Evolutionary conservation across 2,113 vertebrate genomes (phyloP).

Genomic region (Sitta europaea): DNA sequence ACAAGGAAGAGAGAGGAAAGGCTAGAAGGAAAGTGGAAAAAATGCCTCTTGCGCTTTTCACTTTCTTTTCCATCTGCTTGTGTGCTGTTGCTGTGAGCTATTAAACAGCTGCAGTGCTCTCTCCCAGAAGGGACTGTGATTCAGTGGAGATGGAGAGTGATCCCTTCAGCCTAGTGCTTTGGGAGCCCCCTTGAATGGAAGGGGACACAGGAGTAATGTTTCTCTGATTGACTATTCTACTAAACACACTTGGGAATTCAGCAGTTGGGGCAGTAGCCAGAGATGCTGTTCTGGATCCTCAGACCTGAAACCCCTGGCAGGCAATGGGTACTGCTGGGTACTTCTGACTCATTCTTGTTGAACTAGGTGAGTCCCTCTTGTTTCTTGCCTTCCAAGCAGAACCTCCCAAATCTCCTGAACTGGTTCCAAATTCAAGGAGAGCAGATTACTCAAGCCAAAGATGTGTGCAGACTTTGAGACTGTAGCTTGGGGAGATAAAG

Average conservation of each 20-base stretch:
- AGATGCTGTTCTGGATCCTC: not conserved
- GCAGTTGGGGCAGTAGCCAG: not conserved
- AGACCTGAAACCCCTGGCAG: not conserved
- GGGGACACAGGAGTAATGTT: not conserved
- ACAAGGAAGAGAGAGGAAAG: not conserved
- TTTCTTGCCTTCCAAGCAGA: not conserved
- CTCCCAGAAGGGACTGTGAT: not conserved
- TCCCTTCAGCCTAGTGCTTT: not conserved
- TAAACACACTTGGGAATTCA: not conserved
- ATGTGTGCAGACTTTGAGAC: not conserved
- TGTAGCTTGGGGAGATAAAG: not conserved
- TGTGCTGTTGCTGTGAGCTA: constrained; percentile 8
- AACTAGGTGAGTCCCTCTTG: not conserved
- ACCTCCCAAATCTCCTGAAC: not conserved
- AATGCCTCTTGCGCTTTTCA: not conserved
- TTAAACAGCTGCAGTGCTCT: constrained; percentile 12
- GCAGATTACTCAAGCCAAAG: not conserved
- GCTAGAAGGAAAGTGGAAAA: constrained; percentile 30
- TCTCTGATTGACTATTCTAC: not conserved
- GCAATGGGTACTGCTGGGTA: not conserved
- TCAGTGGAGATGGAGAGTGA: not conserved
- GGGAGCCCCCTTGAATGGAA: not conserved
- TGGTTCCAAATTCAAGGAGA: not conserved
- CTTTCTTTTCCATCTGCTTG: constrained; percentile 38
- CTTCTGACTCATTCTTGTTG: not conserved